These are phyloP conservation scores for Mycteria americana DNA, from an alignment of 2,797 vertebrate species.

Conservation along the genomic window DNA sequence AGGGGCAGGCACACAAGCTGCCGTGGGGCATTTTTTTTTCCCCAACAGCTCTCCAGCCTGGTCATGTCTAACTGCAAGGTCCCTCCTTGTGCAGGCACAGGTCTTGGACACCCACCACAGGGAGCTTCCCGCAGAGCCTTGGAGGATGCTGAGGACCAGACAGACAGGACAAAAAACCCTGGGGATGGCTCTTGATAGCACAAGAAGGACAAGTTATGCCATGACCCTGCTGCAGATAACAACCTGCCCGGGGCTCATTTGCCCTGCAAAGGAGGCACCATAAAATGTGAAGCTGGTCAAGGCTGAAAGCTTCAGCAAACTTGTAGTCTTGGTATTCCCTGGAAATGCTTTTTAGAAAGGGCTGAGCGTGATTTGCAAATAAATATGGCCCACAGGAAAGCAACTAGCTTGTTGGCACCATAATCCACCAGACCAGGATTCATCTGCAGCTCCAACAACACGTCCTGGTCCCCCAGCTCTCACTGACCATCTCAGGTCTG, in stretches of 20 bases:
- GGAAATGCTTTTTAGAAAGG: background rate
- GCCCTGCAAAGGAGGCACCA: background rate
- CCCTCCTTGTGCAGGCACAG: background rate
- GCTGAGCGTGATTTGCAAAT: background rate
- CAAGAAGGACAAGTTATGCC: background rate
- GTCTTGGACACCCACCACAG: rapidly evolving
- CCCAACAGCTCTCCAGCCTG: background rate
- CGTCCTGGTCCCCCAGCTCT: rapidly evolving
- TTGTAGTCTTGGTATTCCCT: background rate
- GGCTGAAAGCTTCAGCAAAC: background rate
- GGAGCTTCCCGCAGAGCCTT: background rate
- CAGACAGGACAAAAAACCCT: rapidly evolving
- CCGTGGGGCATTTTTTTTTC: rapidly evolving
- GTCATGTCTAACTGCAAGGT: background rate
- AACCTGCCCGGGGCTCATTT: background rate
- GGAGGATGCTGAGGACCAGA: background rate
- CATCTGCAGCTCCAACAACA: background rate
- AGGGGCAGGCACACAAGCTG: background rate
- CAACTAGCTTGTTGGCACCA: background rate
- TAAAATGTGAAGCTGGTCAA: background rate
- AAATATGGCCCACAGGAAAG: rapidly evolving
- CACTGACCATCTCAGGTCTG: background rate
- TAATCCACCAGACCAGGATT: background rate
- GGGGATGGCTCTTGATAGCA: background rate
- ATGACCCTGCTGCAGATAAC: background rate